These are phyloP conservation scores for Lepus americanus DNA, from an alignment of 2,113 vertebrate species.

Conservation along the genomic window DNA sequence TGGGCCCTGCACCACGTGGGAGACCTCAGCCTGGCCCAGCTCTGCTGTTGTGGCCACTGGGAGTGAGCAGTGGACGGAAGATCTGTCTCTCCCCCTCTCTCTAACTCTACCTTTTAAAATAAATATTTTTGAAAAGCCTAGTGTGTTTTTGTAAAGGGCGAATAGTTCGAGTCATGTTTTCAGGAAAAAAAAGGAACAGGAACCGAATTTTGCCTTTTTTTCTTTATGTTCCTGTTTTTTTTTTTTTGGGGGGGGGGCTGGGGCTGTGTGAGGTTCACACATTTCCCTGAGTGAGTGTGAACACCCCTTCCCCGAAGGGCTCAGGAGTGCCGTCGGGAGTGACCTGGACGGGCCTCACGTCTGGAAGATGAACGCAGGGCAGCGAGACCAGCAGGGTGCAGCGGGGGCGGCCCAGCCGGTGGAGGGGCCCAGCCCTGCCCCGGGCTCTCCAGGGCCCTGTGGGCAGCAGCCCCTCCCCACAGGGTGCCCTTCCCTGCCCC, in stretches of 20 bases:
- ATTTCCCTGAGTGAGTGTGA: neutral
- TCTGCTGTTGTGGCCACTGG: too few relatives aligned
- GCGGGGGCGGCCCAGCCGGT: too few relatives aligned
- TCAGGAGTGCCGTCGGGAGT: neutral
- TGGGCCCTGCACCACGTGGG: too few relatives aligned
- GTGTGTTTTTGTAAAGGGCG: too few relatives aligned
- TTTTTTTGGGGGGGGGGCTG: neutral
- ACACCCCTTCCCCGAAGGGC: neutral
- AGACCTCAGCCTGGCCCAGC: too few relatives aligned
- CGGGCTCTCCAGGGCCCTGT: neutral
- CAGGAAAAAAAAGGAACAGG: neutral
- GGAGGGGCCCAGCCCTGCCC: too few relatives aligned
- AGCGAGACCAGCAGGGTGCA: neutral
- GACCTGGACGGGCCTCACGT: neutral
- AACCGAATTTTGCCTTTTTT: neutral
- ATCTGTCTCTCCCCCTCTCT: too few relatives aligned
- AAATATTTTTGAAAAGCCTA: too few relatives aligned
- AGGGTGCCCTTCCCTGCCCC: neutral
- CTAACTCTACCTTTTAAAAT: too few relatives aligned
- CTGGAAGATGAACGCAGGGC: neutral
- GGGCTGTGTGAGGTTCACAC: neutral
- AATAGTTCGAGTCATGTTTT: neutral
- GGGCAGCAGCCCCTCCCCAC: neutral
- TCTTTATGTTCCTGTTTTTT: neutral
- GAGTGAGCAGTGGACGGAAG: too few relatives aligned